Percentiles rank a stretch among this genome's conserved stretches.
Conservation (phyloP, 2,113 vertebrate species). For the Casuarius casuarius region DNA sequence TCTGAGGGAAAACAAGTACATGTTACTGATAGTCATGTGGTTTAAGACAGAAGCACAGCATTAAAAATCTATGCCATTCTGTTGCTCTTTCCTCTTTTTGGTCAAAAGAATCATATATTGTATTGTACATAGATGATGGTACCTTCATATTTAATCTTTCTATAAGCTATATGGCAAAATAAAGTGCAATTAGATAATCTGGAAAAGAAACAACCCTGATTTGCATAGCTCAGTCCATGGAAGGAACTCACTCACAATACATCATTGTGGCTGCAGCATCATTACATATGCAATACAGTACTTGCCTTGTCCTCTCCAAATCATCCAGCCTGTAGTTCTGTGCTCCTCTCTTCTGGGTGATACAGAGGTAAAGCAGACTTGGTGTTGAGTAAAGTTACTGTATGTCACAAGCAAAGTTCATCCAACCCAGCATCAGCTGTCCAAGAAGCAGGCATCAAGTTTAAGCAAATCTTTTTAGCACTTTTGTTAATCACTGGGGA, state of each 20-base stretch:
- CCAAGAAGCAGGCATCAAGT: too few relatives aligned
- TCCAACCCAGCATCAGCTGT: too few relatives aligned
- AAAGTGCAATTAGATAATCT: not conserved
- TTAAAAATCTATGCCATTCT: not conserved
- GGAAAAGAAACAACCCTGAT: not conserved
- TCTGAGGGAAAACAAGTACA: not conserved
- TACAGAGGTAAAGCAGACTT: too few relatives aligned
- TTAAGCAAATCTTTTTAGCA: too few relatives aligned
- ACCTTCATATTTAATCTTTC: not conserved
- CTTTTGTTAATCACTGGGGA: too few relatives aligned
- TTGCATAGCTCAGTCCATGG: not conserved
- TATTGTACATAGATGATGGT: not conserved
- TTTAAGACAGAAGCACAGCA: accelerated
- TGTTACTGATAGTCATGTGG: accelerated
- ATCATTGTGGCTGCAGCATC: not conserved
- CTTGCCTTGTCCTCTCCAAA: not conserved
- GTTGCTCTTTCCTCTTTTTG: not conserved
- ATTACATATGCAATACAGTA: not conserved
- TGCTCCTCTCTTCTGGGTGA: too few relatives aligned
- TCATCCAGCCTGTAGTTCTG: not conserved
- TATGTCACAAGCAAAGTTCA: too few relatives aligned
- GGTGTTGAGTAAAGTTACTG: too few relatives aligned
- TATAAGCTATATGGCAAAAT: not conserved
- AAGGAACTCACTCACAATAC: not conserved
- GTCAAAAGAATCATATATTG: not conserved